Conservation (phyloP, 2,888 invertebrate genomes). For the Leptopilina syphax region DNA sequence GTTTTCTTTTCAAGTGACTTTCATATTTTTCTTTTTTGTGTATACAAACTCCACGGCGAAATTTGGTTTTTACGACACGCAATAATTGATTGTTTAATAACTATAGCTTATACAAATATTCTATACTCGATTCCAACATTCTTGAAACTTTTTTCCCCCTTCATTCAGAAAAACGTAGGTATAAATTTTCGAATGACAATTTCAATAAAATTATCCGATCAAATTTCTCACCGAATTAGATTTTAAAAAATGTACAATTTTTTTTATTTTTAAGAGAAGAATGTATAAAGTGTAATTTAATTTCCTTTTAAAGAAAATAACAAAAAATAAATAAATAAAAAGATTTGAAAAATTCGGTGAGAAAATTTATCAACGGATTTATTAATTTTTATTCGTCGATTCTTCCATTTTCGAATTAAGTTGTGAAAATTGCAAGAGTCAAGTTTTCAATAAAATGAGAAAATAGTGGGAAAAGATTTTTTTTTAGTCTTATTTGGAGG, state of each 20-base stretch:
- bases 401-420: neutral
- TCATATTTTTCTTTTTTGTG: neutral
- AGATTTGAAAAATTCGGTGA: neutral
- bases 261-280: too few relatives aligned
- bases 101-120: conserved; percentile 7
- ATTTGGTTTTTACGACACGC: conserved; percentile 18
- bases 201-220: neutral
- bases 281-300: too few relatives aligned
- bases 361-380: neutral
- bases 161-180: too few relatives aligned
- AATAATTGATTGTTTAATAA: conserved; percentile 24
- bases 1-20: conserved; percentile 12
- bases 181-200: too few relatives aligned
- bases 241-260: too few relatives aligned
- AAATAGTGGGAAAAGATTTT: neutral
- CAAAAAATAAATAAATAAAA: too few relatives aligned
- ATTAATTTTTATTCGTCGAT: neutral
- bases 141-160: neutral
- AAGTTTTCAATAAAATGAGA: neutral
- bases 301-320: too few relatives aligned
- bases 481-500: too few relatives aligned
- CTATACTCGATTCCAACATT: neutral
- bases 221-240: neutral
- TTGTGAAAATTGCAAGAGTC: neutral
- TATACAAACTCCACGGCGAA: conserved; percentile 7